Conservation (phyloP, 2,797 vertebrate species). For the Gallinago nigripennis region DNA sequence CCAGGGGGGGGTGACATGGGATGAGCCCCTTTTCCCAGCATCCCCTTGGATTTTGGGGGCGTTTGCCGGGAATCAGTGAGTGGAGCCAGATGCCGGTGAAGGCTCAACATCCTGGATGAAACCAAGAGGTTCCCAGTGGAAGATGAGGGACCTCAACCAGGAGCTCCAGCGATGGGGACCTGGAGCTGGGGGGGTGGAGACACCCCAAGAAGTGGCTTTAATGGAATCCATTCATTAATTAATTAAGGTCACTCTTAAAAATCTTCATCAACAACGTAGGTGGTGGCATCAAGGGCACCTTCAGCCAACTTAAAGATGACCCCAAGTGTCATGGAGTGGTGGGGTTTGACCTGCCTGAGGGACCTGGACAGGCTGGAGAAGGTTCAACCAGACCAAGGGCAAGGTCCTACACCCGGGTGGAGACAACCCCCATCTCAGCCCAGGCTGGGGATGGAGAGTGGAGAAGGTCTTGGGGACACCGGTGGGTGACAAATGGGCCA, state of each 20-base stretch:
- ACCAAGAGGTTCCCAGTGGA: background rate
- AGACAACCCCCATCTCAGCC: background rate
- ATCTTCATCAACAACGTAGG: rapidly evolving
- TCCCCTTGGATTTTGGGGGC: background rate
- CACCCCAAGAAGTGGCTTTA: background rate
- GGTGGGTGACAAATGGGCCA: background rate
- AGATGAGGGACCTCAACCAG: background rate
- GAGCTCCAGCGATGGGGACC: background rate
- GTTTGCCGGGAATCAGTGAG: rapidly evolving
- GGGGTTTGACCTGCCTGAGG: background rate
- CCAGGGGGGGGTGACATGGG: rapidly evolving
- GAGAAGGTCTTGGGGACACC: background rate
- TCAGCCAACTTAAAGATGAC: background rate
- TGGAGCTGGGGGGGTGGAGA: no score
- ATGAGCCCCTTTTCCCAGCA: background rate
- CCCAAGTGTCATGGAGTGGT: background rate
- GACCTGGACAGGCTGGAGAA: background rate
- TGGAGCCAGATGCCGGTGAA: background rate
- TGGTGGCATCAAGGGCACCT: background rate
- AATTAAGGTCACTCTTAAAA: background rate
- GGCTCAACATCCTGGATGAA: background rate
- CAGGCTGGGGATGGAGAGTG: background rate
- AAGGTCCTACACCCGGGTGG: background rate
- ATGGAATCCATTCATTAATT: background rate
- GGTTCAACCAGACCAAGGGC: background rate